Base-by-base conservation (phyloP, 2,797 vertebrate species). In the Knipowitschia caucasica region DNA sequence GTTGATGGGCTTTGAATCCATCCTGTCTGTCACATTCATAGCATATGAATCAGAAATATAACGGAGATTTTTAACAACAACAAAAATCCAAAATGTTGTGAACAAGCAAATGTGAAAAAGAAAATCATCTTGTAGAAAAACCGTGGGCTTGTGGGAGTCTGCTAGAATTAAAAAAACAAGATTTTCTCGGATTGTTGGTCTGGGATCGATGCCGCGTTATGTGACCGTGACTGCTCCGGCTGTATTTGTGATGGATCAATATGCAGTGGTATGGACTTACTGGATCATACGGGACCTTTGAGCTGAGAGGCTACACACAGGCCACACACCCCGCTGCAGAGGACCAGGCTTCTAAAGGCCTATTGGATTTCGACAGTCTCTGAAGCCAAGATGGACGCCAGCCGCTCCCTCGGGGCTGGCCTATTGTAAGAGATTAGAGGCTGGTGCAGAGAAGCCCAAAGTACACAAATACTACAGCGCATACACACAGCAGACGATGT, bases 231-330 rank as follows among this genome's bases (percentile, higher is more conserved):
- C 64, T 59, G 59, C 71, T 50, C 50, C 56, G 59, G 57, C 36
- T 66, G 65, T 68, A 73, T 43, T 71, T 63, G 61, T 67, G 44
- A 44, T 34, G 39, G 70, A 81, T 87, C 85, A 70, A 61, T 77
- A 71, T 73, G 57, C 59, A 67, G 40, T 24, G 67, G 70, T 69
- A 71, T 63, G 71, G 65, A 66, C 53, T 73, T 72, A 78, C 67
- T 65, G 81, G 71, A 75, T 78, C 67, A 61, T 35, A 67, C 54
- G 39, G 67, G 62, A 73, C 73, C 61, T 38, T 11, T 62, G 67
- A 65, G 69, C 77, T 56, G 67, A 42, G 65, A 54, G 35, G 35
- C 56, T 35, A 44, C 27, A 51, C 30, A 20, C 30, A 58, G 6
- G n/a, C n/a, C n/a, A n/a, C n/a, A n/a, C n/a, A n/a, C n/a, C n/a